Conservation (phyloP, 2,888 invertebrate species). For the Drosophila maculinotata region DNA sequence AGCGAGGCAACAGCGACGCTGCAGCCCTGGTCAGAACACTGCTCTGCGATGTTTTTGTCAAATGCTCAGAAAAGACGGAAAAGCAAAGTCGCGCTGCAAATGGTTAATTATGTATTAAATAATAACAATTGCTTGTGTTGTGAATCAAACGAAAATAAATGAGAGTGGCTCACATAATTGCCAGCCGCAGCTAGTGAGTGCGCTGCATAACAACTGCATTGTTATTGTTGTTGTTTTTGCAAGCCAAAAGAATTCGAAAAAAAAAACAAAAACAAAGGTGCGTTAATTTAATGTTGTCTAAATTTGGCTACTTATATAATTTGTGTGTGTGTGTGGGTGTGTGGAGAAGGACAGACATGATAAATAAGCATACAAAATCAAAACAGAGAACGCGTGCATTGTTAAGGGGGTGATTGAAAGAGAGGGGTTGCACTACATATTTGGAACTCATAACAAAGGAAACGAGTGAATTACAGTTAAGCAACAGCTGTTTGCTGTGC, state of each 20-base stretch:
- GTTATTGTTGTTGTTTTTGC: constrained; percentile 34
- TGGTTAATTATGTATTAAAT: constrained; percentile 48
- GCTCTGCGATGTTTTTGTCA: constrained; percentile 30
- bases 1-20: no score
- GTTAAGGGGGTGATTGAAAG: neutral
- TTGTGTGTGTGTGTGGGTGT: constrained; percentile 5
- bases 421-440: constrained; percentile 5
- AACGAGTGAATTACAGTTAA: constrained; percentile 22
- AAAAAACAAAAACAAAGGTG: constrained; percentile 70
- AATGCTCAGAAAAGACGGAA: constrained; percentile 18
- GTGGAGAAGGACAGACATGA: constrained; percentile 8
- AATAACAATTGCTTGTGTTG: constrained; percentile 36
- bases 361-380: constrained; percentile 2
- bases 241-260: constrained; percentile 30
- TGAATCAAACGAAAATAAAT: constrained; percentile 46
- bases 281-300: constrained; percentile 54
- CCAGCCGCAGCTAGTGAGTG: constrained; percentile 28
- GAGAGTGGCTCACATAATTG: constrained; percentile 10
- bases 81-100: constrained; percentile 47
- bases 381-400: constrained; percentile 2
- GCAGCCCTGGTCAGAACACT: constrained; percentile 34
- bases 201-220: constrained; percentile 21
- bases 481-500: constrained; percentile 52
- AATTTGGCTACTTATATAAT: constrained; percentile 61
- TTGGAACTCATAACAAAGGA: constrained; percentile 30